A percentile compares a stretch with the other conserved stretches of the same genome.
Evolutionary conservation across 2,113 vertebrate species (phyloP).

Genomic region (Pampusana beccarii): DNA sequence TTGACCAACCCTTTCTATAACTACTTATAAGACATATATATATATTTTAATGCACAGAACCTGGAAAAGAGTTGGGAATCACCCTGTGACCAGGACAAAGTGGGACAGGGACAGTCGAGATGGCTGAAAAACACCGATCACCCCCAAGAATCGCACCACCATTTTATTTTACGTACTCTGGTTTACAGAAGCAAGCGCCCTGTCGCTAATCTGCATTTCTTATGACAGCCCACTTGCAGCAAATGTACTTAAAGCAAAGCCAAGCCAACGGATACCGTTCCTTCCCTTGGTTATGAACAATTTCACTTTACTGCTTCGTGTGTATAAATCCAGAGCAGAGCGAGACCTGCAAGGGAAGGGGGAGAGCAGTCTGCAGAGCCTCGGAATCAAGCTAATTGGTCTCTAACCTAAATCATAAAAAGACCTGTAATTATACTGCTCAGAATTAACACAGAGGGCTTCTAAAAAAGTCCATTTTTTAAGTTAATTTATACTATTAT

Average conservation of each 20-base stretch:
- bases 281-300: background rate
- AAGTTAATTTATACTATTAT: conserved; percentile 69
- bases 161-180: background rate
- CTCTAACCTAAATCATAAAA: conserved; percentile 66
- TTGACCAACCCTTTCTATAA: background rate
- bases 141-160: background rate
- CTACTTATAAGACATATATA: background rate
- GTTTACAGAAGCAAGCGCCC: background rate
- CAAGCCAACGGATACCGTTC: background rate
- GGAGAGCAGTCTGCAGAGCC: conserved; percentile 11
- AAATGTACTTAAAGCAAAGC: conserved; percentile 8
- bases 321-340: conserved; percentile 30
- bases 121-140: rapidly evolving
- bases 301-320: conserved; percentile 28
- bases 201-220: background rate
- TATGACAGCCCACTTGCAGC: background rate
- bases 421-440: conserved; percentile 72
- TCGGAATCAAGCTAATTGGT: conserved; percentile 62
- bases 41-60: background rate
- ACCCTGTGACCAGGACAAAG: rapidly evolving
- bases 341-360: background rate
- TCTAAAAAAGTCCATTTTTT: conserved; percentile 52
- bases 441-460: conserved; percentile 61
- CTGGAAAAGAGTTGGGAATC: background rate
- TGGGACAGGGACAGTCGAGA: background rate